Percentiles rank a stretch among this genome's conserved stretches.
Conservation (phyloP, 23 tunicate genomes). For the Diplosoma virens region DNA sequence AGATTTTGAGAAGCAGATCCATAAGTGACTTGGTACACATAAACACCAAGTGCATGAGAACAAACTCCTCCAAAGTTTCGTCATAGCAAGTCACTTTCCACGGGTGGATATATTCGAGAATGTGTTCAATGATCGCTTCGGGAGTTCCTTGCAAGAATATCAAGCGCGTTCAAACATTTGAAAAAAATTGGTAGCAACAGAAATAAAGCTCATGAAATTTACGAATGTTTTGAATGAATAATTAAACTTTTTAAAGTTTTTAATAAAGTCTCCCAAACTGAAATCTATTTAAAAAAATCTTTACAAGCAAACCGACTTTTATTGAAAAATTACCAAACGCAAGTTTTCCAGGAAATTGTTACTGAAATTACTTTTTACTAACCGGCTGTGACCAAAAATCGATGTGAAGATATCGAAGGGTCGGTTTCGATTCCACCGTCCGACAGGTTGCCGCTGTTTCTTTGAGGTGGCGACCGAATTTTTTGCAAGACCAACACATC, state of each 20-base stretch:
- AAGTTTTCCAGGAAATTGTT: too few species aligned
- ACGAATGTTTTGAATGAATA: too few species aligned
- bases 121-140: constrained; percentile 71
- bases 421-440: background rate
- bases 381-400: constrained; percentile 15
- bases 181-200: too few species aligned
- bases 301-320: too few species aligned
- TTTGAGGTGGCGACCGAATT: constrained; percentile 28
- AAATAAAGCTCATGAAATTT: too few species aligned
- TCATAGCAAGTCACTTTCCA: constrained; percentile 56
- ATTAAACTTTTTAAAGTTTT: too few species aligned
- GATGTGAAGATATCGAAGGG: background rate
- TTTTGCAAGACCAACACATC: constrained; percentile 83
- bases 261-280: too few species aligned
- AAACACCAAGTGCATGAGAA: constrained; percentile 53
- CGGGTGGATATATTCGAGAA: constrained; percentile 66
- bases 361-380: background rate
- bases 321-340: too few species aligned
- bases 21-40: constrained; percentile 54
- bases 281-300: too few species aligned
- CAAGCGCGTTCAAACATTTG: too few species aligned
- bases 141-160: constrained; percentile 89
- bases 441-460: background rate
- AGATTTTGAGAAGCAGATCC: constrained; percentile 49
- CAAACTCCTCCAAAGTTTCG: constrained; percentile 73